Percentiles rank a stretch among this genome's conserved stretches.
Conservation (phyloP, 92 coral and sea anemone genomes). For the Epizoanthus fatuus region DNA sequence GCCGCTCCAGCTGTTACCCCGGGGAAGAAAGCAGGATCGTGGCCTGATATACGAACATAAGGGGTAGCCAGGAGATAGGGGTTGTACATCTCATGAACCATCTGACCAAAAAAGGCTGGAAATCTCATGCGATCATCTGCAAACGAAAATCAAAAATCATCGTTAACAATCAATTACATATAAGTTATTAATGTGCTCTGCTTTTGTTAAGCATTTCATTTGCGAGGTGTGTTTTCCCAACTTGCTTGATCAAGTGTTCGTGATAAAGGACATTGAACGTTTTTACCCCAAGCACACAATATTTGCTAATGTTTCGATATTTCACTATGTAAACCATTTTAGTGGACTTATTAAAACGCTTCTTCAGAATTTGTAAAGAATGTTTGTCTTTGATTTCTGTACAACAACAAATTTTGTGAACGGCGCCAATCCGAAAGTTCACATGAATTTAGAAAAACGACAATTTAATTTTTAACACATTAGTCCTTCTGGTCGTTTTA, state of each 20-base stretch:
- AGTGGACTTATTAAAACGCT: slow-evolving; percentile 4
- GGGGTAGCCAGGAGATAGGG: slow-evolving; percentile 65
- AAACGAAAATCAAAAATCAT: slow-evolving; percentile 48
- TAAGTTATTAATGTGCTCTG: slow-evolving; percentile 26
- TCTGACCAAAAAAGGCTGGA: slow-evolving; percentile 53
- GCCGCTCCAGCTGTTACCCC: slow-evolving; percentile 37
- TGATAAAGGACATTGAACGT: slow-evolving; percentile 25
- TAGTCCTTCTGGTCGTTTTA: too few species aligned
- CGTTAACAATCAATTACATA: slow-evolving; percentile 37
- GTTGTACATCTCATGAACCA: slow-evolving; percentile 56
- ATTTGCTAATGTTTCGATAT: slow-evolving; percentile 15
- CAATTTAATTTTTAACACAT: neutral
- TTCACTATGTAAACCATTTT: slow-evolving; percentile 16
- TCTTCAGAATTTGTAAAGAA: slow-evolving; percentile 1
- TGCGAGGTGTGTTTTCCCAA: slow-evolving; percentile 23
- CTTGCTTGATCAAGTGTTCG: slow-evolving; percentile 28
- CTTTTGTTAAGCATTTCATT: slow-evolving; percentile 35
- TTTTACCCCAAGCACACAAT: slow-evolving; percentile 35
- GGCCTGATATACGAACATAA: slow-evolving; percentile 55
- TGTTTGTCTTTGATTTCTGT: slow-evolving; percentile 13
- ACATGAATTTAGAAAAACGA: neutral
- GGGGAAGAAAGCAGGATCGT: slow-evolving; percentile 43
- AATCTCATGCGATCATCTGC: slow-evolving; percentile 60
- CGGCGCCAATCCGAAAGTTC: too few species aligned
- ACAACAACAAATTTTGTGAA: slow-evolving; percentile 1